Percentiles rank a stretch among this genome's conserved stretches.
Evolutionary conservation across 2,888 invertebrate species (phyloP).

Genomic region (Chironomus riparius): DNA sequence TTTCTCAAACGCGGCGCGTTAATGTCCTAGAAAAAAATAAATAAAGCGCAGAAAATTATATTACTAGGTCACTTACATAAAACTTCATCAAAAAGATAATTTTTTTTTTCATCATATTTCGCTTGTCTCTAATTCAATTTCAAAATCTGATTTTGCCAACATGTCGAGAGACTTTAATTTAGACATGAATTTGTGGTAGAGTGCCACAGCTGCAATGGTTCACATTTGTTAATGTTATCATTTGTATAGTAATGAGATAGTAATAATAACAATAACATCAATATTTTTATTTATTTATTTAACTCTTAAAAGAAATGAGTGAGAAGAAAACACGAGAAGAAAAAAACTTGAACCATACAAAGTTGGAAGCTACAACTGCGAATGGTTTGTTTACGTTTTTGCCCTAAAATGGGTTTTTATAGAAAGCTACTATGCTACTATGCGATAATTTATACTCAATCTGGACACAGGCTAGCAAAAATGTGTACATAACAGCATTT

Average conservation of each 20-base stretch:
- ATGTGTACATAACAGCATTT: conserved; percentile 11
- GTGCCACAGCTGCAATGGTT: background rate
- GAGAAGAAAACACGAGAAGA: background rate
- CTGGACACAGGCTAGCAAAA: conserved; percentile 2
- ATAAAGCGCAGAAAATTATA: too few species aligned
- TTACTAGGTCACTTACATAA: too few species aligned
- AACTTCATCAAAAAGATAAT: too few species aligned
- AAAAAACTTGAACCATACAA: conserved; percentile 16
- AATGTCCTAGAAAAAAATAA: too few species aligned
- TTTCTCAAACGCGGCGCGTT: too few species aligned
- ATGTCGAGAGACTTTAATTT: background rate
- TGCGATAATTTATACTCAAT: conserved; percentile 11
- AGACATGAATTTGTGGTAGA: background rate
- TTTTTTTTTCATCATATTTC: too few species aligned
- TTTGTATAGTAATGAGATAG: background rate
- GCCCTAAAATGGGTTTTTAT: conserved; percentile 34
- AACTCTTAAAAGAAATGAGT: background rate
- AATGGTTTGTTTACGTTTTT: conserved; percentile 29
- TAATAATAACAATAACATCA: background rate
- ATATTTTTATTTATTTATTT: background rate
- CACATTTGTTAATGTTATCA: background rate
- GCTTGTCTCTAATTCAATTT: too few species aligned
- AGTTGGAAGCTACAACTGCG: conserved; percentile 5
- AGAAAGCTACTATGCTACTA: conserved; percentile 33
- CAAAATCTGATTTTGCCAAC: too few species aligned